Evolutionary conservation across 2,113 vertebrate species (phyloP).

Genomic region (Pholis gunnellus): DNA sequence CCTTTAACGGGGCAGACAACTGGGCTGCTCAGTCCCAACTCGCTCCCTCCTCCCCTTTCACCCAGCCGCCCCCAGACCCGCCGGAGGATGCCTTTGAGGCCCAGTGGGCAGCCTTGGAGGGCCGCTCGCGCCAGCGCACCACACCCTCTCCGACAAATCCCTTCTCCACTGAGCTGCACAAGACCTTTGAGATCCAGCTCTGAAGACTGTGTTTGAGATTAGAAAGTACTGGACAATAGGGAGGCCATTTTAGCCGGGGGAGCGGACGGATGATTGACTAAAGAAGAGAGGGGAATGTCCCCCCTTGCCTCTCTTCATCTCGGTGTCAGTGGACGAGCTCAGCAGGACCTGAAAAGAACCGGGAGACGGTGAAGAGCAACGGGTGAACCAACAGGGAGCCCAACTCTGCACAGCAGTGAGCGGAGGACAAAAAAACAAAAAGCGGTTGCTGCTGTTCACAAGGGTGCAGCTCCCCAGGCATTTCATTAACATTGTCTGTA

Average conservation of each 20-base stretch:
- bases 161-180: slow-evolving; percentile 98
- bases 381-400: slow-evolving; percentile 44
- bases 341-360: slow-evolving; percentile 5
- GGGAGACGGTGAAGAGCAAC: slow-evolving; percentile 14
- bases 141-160: slow-evolving; percentile 98
- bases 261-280: slow-evolving; percentile 24
- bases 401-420: slow-evolving; percentile 11
- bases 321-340: slow-evolving; percentile 42
- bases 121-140: slow-evolving; percentile 91
- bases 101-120: slow-evolving; percentile 96
- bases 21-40: slow-evolving; percentile 81
- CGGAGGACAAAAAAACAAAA: slow-evolving; percentile 6
- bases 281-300: slow-evolving; percentile 45
- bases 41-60: slow-evolving; percentile 57
- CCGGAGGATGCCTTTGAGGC: slow-evolving; percentile 94
- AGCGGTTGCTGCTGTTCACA: slow-evolving; percentile 10
- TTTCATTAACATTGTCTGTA: slow-evolving; percentile 65
- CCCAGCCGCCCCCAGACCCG: slow-evolving; percentile 49
- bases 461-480: slow-evolving; percentile 44
- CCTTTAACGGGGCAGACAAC: slow-evolving; percentile 90
- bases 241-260: slow-evolving; percentile 7
- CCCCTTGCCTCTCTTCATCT: slow-evolving; percentile 40
- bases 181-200: slow-evolving; percentile 99
- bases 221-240: slow-evolving; percentile 20
- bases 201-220: slow-evolving; percentile 76